phyloP scores from a whole-genome alignment of 2,888 invertebrate species.

The Euplagia quadripunctaria region DNA sequence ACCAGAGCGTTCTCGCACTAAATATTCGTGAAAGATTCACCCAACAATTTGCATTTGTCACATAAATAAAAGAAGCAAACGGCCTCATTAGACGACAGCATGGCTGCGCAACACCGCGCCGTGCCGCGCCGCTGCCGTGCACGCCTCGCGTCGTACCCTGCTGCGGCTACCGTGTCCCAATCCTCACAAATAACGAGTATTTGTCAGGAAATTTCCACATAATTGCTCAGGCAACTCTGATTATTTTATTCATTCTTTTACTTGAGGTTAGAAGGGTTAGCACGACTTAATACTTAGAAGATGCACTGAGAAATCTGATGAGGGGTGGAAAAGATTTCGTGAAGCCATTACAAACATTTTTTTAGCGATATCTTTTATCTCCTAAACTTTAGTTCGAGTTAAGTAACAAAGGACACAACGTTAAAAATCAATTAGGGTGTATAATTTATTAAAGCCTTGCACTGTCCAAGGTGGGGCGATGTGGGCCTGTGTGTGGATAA shows the following conservation, averaged over 20 bases:
- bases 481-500: constrained; percentile 56
- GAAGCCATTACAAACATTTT: constrained; percentile 57
- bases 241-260: constrained; percentile 70
- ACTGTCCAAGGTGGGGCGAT: constrained; percentile 53
- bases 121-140: constrained; percentile 40
- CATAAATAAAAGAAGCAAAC: constrained; percentile 83
- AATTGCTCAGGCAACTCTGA: constrained; percentile 67
- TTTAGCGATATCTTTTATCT: constrained; percentile 59
- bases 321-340: constrained; percentile 48
- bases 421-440: constrained; percentile 71
- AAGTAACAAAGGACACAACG: constrained; percentile 60
- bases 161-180: constrained; percentile 62
- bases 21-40: constrained; percentile 78
- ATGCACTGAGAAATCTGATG: constrained; percentile 54
- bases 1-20: constrained; percentile 65
- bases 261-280: constrained; percentile 67
- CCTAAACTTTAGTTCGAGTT: constrained; percentile 51
- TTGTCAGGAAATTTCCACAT: constrained; percentile 75
- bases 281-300: constrained; percentile 63
- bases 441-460: constrained; percentile 75
- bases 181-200: constrained; percentile 71
- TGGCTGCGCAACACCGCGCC: constrained; percentile 47
- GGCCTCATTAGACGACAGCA: constrained; percentile 78
- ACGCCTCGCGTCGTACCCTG: constrained; percentile 40
- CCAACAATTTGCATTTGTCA: constrained; percentile 82